A percentile compares a stretch with the other conserved stretches of the same genome.
These are phyloP conservation scores for Progne subis DNA, from an alignment of 2,113 vertebrate species.

Conservation along the genomic window DNA sequence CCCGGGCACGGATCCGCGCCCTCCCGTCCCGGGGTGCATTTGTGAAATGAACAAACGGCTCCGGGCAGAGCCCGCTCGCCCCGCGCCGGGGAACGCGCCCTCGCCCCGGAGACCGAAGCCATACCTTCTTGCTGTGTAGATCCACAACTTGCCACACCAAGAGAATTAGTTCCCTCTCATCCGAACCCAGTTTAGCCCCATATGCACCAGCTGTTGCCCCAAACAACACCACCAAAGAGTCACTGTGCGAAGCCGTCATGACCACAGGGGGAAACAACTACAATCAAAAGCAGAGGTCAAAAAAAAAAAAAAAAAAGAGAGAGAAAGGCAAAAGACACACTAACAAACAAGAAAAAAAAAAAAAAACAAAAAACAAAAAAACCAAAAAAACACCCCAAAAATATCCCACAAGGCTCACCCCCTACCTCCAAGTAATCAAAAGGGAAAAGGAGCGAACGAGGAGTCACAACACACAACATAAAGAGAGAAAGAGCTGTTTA, in stretches of 20 bases:
- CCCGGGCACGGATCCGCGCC: neutral
- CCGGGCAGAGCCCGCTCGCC: neutral
- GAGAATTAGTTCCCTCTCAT: conserved; percentile 98
- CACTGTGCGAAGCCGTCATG: conserved; percentile 88
- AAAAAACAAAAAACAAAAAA: neutral
- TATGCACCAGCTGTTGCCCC: conserved; percentile 98
- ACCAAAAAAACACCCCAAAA: too few relatives aligned
- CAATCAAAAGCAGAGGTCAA: conserved; percentile 93
- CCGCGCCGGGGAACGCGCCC: conserved; percentile 25
- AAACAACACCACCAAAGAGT: conserved; percentile 97
- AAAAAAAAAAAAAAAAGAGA: conserved; percentile 35
- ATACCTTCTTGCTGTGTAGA: conserved; percentile 95
- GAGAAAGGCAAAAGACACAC: too few relatives aligned
- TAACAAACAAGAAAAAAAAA: conserved; percentile 1
- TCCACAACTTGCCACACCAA: conserved; percentile 99
- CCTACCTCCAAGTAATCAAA: conserved; percentile 83
- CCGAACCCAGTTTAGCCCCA: conserved; percentile 97
- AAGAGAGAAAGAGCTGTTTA: conserved; percentile 70
- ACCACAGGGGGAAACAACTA: conserved; percentile 90
- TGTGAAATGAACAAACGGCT: conserved; percentile 22
- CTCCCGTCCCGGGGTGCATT: neutral
- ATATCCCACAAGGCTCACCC: conserved; percentile 81
- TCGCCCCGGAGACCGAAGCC: conserved; percentile 60
- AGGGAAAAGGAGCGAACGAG: conserved; percentile 79
- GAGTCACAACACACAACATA: conserved; percentile 73